Conservation (phyloP, 2,888 invertebrate genomes). For the Calameuta idolon region DNA sequence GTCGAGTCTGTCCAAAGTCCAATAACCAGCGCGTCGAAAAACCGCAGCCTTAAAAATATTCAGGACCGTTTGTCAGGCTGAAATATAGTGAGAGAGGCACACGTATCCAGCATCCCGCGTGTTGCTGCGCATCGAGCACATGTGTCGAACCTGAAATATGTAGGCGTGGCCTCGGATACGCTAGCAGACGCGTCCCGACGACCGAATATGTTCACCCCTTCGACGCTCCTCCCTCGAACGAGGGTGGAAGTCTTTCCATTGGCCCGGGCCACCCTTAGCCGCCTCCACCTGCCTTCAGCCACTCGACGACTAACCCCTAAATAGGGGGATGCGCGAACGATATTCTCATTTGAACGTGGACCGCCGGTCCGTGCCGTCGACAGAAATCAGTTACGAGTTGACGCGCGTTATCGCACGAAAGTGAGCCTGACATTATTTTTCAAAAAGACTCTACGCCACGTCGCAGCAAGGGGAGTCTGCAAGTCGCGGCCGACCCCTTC, state of each 20-base stretch:
- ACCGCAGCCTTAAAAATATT: slow-evolving; percentile 59
- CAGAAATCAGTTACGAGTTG: background rate
- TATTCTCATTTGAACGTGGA: slow-evolving; percentile 62
- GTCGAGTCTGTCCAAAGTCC: slow-evolving; percentile 49
- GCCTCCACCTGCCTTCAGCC: slow-evolving; percentile 60
- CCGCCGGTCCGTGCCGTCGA: slow-evolving; percentile 44
- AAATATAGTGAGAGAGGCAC: slow-evolving; percentile 36
- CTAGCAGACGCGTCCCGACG: slow-evolving; percentile 65
- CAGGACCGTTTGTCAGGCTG: slow-evolving; percentile 62
- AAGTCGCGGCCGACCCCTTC: no score
- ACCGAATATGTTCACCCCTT: slow-evolving; percentile 65
- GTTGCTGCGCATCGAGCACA: slow-evolving; percentile 50
- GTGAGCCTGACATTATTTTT: no score
- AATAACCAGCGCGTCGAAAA: slow-evolving; percentile 31
- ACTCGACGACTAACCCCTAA: slow-evolving; percentile 57
- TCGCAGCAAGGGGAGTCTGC: no score
- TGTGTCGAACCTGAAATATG: slow-evolving; percentile 68
- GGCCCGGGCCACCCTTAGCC: slow-evolving; percentile 60
- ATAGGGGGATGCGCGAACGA: slow-evolving; percentile 58
- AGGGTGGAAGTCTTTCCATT: slow-evolving; percentile 53
- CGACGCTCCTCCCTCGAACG: slow-evolving; percentile 59
- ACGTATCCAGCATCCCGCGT: slow-evolving; percentile 14
- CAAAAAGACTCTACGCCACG: no score
- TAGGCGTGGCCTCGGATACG: slow-evolving; percentile 63
- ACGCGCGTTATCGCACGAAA: no score